Conservation (phyloP, 2,797 vertebrate genomes). For the Rousettus madagascariensis region DNA sequence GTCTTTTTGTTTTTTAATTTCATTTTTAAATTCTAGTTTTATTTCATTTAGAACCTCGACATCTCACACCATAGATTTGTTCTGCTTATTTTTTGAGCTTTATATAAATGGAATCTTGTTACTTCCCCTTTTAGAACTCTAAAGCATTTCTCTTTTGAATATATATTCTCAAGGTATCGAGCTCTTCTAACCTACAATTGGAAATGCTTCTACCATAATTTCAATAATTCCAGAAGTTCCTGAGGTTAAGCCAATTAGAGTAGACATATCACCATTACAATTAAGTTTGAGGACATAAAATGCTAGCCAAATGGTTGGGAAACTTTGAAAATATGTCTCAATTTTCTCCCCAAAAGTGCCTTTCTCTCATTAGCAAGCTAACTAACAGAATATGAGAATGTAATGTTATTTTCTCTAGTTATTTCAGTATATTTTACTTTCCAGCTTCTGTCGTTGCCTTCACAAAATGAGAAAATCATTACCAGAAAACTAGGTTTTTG, state of each 20-base stretch:
- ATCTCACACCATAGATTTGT: not conserved
- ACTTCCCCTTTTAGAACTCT: not conserved
- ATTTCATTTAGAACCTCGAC: not conserved
- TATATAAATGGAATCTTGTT: not conserved
- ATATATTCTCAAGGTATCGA: not conserved
- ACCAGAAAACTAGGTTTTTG: conserved; percentile 83
- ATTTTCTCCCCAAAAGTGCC: not conserved
- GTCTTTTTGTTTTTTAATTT: not conserved
- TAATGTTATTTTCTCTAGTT: not conserved
- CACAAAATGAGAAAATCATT: not conserved
- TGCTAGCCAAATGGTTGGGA: not conserved
- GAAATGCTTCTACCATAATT: conserved; percentile 16
- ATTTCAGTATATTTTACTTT: conserved; percentile 20
- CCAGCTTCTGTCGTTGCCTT: not conserved
- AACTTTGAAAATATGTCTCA: conserved; percentile 20
- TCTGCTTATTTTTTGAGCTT: not conserved
- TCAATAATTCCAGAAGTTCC: not conserved
- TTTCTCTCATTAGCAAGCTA: conserved; percentile 39
- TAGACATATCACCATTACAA: not conserved
- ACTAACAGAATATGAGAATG: conserved; percentile 8
- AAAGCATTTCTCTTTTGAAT: conserved; percentile 29
- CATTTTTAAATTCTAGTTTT: conserved; percentile 41
- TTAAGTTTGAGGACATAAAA: not conserved
- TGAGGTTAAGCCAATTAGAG: not conserved
- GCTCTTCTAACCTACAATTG: not conserved